Percentiles rank a stretch among this genome's conserved stretches.
These are phyloP conservation scores for Prionchulus punctatus DNA, from an alignment of 2,888 invertebrate genomes.

Conservation along the genomic window DNA sequence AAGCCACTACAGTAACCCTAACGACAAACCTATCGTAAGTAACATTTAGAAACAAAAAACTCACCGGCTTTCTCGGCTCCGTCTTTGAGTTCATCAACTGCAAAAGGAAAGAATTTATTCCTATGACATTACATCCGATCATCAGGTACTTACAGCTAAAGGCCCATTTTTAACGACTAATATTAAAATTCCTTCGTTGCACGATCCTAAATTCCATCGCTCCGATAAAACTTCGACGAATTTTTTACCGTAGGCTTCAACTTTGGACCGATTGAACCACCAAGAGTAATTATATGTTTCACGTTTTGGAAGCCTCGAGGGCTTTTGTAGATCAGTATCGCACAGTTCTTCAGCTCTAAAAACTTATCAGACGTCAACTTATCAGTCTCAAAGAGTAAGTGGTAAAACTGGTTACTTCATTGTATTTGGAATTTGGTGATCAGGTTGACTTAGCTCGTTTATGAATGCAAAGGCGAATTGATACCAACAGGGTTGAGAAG, in stretches of 20 bases:
- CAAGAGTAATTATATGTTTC: too few species aligned
- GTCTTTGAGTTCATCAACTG: neutral
- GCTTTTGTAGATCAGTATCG: too few species aligned
- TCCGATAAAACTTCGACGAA: conserved; percentile 18
- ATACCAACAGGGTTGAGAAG: conserved; percentile 16
- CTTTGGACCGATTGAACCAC: too few species aligned
- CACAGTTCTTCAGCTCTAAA: too few species aligned
- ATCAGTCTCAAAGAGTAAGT: neutral
- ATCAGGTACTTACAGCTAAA: neutral
- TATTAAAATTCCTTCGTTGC: conserved; percentile 19
- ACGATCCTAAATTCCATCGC: conserved; percentile 16
- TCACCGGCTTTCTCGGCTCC: neutral
- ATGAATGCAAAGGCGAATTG: conserved; percentile 18
- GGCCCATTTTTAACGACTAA: conserved; percentile 16
- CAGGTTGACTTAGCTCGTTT: conserved; percentile 11
- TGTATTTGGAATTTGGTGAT: neutral
- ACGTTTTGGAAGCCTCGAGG: too few species aligned
- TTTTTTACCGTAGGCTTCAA: conserved; percentile 15
- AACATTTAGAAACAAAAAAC: neutral
- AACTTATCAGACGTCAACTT: neutral
- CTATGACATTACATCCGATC: too few species aligned
- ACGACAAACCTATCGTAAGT: neutral
- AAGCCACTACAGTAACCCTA: too few species aligned
- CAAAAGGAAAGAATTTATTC: too few species aligned
- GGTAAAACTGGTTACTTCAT: neutral